Evolutionary conservation across 2,888 invertebrate genomes (phyloP).

Genomic region (Aphrophora alni): DNA sequence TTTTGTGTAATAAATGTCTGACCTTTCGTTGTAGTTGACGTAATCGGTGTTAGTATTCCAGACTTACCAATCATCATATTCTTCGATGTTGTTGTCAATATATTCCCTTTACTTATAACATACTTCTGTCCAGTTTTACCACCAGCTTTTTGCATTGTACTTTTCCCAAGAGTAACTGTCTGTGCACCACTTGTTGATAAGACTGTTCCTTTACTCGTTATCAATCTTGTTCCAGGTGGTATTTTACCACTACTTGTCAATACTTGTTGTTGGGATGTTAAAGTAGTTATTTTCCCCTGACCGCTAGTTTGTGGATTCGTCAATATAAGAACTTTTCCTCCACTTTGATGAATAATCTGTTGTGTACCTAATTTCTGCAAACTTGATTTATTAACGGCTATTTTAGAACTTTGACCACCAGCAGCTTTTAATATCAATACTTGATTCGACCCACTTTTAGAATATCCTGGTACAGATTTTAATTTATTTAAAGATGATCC

Average conservation of each 20-base stretch:
- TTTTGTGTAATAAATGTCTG: conserved; percentile 34
- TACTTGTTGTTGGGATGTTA: conserved; percentile 30
- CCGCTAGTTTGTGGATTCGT: conserved; percentile 37
- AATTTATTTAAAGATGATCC: not conserved
- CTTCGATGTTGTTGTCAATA: conserved; percentile 33
- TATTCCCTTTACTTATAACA: conserved; percentile 38
- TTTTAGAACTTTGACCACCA: conserved; percentile 1
- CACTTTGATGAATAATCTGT: conserved; percentile 33
- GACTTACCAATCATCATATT: conserved; percentile 39
- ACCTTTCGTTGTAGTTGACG: conserved; percentile 28
- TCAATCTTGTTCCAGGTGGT: conserved; percentile 36
- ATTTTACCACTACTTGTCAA: conserved; percentile 33
- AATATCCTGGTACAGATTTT: not conserved
- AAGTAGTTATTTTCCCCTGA: conserved; percentile 34
- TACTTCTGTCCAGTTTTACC: conserved; percentile 36
- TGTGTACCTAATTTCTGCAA: conserved; percentile 13
- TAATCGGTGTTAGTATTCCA: not conserved
- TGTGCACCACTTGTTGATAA: conserved; percentile 9
- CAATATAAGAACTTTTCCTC: conserved; percentile 37
- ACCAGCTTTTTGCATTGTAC: conserved; percentile 19
- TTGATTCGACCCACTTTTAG: conserved; percentile 34
- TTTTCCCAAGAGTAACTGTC: conserved; percentile 24
- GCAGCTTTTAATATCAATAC: conserved; percentile 39
- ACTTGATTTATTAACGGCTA: conserved; percentile 2
- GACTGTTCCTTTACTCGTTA: conserved; percentile 41